Base-by-base conservation (phyloP, 2,797 vertebrate species). In the Chiroxiphia lanceolata region DNA sequence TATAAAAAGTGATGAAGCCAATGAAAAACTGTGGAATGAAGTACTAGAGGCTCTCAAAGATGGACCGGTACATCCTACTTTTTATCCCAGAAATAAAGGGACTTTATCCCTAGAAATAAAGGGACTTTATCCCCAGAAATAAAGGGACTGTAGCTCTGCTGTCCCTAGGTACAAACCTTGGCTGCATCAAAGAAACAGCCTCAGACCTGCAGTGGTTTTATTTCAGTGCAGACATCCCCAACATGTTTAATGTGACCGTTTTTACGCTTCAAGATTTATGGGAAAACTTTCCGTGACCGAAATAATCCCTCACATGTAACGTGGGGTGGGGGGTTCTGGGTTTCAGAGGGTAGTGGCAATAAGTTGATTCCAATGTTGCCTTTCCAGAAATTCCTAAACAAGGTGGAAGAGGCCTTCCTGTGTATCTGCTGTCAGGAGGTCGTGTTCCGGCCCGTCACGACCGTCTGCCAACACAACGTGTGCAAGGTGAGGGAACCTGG, bases 361-460 rank as follows among this genome's bases (percentile, higher is more conserved):
- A 3, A n/a, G 3, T 4, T 57, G 20, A 68, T 29, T n/a, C 3
- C 19, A 20, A 15, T 4, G 11, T 57, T 94, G 11, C 56, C 44
- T 70, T 86, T 95, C 6, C 98, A 99, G 99, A 99, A 98, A 96
- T 99, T 99, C 92, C 96, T 99, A 60, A 99, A 69, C 87, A 99
- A 99, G 91, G 99, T 99, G 70, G 98, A 99, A 87, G 99, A 99
- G 71, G 96, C 98, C 13, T 99, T 99, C 92, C 96, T 99, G 90
- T 99, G 99, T 75, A 99, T 99, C 65, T 99, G 99, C 97, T 99
- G 99, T 86, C 99, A 99, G 97, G 99, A 99, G 96, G 98, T 99
- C 54, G 99, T 99, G 72, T 99, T 97, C 89, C 98, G 98, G 92
- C 99, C 99, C 0, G 87, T 99, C 96, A 99, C 99, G 38, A 99